Evolutionary conservation across 2,113 vertebrate genomes (phyloP).

Genomic region (Hucho hucho): DNA sequence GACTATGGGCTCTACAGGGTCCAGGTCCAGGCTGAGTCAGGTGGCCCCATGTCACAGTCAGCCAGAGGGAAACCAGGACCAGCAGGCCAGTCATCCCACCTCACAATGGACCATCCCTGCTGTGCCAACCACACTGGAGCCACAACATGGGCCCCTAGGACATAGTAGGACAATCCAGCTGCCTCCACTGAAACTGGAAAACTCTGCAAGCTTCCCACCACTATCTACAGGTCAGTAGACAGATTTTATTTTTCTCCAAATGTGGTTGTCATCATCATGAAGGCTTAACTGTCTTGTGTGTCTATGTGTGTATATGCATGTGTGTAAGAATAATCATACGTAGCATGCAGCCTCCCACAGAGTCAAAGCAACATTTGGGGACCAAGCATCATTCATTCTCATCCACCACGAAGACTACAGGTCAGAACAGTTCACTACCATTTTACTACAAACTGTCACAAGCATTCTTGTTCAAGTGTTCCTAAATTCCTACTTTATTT

Average conservation of each 20-base stretch:
- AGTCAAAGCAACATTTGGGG: slow-evolving; percentile 30
- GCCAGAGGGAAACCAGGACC: slow-evolving; percentile 13
- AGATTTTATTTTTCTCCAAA: neutral
- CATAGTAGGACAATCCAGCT: slow-evolving; percentile 36
- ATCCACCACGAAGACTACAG: slow-evolving; percentile 54
- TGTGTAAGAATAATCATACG: slow-evolving; percentile 23
- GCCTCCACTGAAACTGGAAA: slow-evolving; percentile 58
- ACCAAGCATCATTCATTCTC: slow-evolving; percentile 61
- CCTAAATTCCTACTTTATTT: slow-evolving; percentile 6
- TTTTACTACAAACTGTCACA: neutral
- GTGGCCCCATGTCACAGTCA: slow-evolving; percentile 55
- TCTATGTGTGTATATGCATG: slow-evolving; percentile 20
- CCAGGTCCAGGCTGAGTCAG: slow-evolving; percentile 57
- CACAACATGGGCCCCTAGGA: slow-evolving; percentile 39
- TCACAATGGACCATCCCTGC: slow-evolving; percentile 53
- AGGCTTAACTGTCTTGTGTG: neutral
- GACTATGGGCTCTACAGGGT: slow-evolving; percentile 62
- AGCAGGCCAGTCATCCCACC: slow-evolving; percentile 1
- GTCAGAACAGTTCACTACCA: slow-evolving; percentile 29
- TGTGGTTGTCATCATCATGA: neutral
- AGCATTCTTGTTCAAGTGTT: neutral
- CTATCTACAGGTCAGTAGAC: slow-evolving; percentile 56
- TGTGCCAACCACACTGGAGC: slow-evolving; percentile 24
- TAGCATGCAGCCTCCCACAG: slow-evolving; percentile 35
- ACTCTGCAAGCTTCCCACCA: slow-evolving; percentile 28